Conservation (phyloP, 2,888 invertebrate genomes). For the Xestia ashworthii region DNA sequence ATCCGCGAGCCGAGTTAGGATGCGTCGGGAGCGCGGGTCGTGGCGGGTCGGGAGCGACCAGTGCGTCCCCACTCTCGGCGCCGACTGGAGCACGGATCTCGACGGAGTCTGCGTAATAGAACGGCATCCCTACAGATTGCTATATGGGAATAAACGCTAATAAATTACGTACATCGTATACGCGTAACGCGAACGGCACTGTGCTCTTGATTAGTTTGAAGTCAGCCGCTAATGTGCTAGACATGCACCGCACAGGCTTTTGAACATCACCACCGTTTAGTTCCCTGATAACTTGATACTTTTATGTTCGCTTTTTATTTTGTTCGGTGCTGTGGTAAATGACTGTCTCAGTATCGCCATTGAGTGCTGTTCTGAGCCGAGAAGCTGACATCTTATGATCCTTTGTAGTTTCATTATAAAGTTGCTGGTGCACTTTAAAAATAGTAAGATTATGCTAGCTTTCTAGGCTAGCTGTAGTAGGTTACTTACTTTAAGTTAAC, state of each 20-base stretch:
- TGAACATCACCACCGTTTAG: constrained; percentile 55
- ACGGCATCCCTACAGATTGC: constrained; percentile 89
- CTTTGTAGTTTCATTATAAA: constrained; percentile 37
- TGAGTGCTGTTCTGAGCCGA: constrained; percentile 66
- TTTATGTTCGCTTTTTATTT: constrained; percentile 58
- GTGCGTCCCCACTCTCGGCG: constrained; percentile 81
- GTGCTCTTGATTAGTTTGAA: constrained; percentile 89
- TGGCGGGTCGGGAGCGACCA: constrained; percentile 79
- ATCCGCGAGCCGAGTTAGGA: constrained; percentile 73
- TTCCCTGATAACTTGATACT: constrained; percentile 43
- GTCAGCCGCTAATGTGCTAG: constrained; percentile 85
- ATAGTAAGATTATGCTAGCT: background rate
- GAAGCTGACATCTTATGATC: constrained; percentile 69
- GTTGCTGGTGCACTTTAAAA: constrained; percentile 41
- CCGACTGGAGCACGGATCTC: constrained; percentile 88
- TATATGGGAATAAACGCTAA: constrained; percentile 90
- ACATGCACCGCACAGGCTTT: constrained; percentile 71
- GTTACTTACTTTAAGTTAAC: constrained; percentile 26
- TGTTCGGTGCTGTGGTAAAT: constrained; percentile 38
- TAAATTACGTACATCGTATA: constrained; percentile 89
- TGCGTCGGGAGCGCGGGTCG: constrained; percentile 70
- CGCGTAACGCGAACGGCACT: constrained; percentile 85
- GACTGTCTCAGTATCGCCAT: constrained; percentile 57
- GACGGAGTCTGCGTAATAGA: constrained; percentile 90
- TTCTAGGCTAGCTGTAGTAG: background rate